Conservation (phyloP, 2,113 vertebrate species). For the Agapornis roseicollis region DNA sequence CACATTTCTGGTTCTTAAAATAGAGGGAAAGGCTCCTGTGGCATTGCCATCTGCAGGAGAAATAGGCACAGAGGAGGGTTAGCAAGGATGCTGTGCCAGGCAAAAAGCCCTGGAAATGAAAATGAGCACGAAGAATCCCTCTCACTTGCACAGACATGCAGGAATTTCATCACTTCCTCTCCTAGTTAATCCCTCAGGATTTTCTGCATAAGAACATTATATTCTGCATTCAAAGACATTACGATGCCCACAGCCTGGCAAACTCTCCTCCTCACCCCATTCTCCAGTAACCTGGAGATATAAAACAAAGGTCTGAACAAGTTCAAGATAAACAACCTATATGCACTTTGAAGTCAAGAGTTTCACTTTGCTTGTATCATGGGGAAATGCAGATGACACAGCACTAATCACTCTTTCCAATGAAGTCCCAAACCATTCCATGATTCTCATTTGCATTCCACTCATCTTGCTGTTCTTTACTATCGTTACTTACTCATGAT, state of each 20-base stretch:
- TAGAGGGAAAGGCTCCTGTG: background rate
- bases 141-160: background rate
- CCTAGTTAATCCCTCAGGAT: background rate
- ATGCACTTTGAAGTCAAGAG: rapidly evolving
- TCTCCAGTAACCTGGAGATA: rapidly evolving
- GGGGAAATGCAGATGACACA: background rate
- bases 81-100: background rate
- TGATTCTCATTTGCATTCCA: background rate
- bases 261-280: background rate
- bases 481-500: background rate
- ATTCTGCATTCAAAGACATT: background rate
- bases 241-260: background rate
- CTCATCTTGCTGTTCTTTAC: background rate
- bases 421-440: background rate
- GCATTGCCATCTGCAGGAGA: background rate
- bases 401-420: rapidly evolving
- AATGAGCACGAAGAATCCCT: background rate
- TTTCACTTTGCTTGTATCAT: background rate
- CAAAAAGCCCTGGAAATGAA: background rate
- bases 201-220: background rate
- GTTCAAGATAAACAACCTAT: background rate
- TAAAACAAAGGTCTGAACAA: background rate
- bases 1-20: background rate
- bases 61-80: background rate
- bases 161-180: background rate